phyloP scores from a whole-genome alignment of 2,888 invertebrate genomes.

The Dasypogon diadema region DNA sequence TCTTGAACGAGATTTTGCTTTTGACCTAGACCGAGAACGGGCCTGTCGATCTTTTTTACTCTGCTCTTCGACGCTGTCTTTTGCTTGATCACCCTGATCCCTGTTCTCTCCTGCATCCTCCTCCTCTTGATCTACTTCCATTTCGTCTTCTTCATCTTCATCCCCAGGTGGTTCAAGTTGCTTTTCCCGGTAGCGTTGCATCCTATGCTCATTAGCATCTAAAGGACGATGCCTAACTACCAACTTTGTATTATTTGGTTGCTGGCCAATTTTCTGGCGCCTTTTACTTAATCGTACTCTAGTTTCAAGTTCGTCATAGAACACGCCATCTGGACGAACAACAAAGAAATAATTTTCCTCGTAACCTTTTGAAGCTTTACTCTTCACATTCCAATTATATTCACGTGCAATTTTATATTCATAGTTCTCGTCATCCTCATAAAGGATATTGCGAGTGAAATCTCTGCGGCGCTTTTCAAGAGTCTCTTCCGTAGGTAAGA shows the following conservation, averaged over 20 bases:
- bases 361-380: constrained; percentile 93
- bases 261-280: constrained; percentile 81
- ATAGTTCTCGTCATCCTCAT: constrained; percentile 91
- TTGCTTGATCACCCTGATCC: neutral
- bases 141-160: constrained; percentile 76
- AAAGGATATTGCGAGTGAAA: constrained; percentile 79
- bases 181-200: constrained; percentile 87
- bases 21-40: constrained; percentile 49
- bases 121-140: constrained; percentile 69
- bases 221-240: constrained; percentile 92
- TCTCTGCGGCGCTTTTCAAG: constrained; percentile 89
- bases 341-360: constrained; percentile 98
- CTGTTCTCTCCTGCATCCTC: constrained; percentile 62
- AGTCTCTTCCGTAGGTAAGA: constrained; percentile 94
- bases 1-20: constrained; percentile 63
- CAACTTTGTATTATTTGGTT: constrained; percentile 71
- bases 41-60: constrained; percentile 61
- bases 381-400: constrained; percentile 99
- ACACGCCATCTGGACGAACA: constrained; percentile 89
- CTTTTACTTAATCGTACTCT: constrained; percentile 94
- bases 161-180: constrained; percentile 88
- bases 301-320: constrained; percentile 95
- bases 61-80: constrained; percentile 58
- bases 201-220: constrained; percentile 85
- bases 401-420: constrained; percentile 98